Evolutionary conservation across 2,888 invertebrate genomes (phyloP).

Genomic region (Himalopsyche anomala): DNA sequence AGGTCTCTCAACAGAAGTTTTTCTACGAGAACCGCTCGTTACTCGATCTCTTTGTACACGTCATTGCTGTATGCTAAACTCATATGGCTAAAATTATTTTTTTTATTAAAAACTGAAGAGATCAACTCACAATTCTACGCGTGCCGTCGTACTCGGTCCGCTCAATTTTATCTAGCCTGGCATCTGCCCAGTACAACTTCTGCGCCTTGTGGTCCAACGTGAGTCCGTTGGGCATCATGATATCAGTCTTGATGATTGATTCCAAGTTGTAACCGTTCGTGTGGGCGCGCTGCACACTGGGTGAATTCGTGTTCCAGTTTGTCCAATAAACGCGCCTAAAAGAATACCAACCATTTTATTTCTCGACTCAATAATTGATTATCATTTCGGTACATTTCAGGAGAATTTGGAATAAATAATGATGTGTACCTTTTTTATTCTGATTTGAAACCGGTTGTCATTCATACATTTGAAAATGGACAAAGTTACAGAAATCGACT

Average conservation of each 20-base stretch:
- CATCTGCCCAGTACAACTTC: slow-evolving; percentile 91
- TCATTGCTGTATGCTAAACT: too few relatives aligned
- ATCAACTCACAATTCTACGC: slow-evolving; percentile 78
- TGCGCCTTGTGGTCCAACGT: slow-evolving; percentile 86
- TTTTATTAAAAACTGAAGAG: too few relatives aligned
- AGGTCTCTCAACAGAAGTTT: too few relatives aligned
- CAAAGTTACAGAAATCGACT: too few relatives aligned
- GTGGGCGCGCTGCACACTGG: slow-evolving; percentile 88
- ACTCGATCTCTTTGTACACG: too few relatives aligned
- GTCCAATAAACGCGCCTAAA: slow-evolving; percentile 88
- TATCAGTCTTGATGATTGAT: slow-evolving; percentile 85
- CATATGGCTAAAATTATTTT: too few relatives aligned
- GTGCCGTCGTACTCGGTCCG: slow-evolving; percentile 88
- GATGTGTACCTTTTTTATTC: too few relatives aligned
- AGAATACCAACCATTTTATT: neutral
- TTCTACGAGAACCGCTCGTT: too few relatives aligned
- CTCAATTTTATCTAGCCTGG: slow-evolving; percentile 90
- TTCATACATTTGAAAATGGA: too few relatives aligned
- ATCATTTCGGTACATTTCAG: too few relatives aligned
- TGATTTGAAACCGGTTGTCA: too few relatives aligned
- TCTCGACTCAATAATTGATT: neutral
- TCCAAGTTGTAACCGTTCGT: slow-evolving; percentile 82
- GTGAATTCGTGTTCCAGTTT: slow-evolving; percentile 90
- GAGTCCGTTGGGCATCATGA: slow-evolving; percentile 91
- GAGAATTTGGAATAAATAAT: too few relatives aligned